Conservation (phyloP, 2,113 vertebrate genomes). For the Morone saxatilis region DNA sequence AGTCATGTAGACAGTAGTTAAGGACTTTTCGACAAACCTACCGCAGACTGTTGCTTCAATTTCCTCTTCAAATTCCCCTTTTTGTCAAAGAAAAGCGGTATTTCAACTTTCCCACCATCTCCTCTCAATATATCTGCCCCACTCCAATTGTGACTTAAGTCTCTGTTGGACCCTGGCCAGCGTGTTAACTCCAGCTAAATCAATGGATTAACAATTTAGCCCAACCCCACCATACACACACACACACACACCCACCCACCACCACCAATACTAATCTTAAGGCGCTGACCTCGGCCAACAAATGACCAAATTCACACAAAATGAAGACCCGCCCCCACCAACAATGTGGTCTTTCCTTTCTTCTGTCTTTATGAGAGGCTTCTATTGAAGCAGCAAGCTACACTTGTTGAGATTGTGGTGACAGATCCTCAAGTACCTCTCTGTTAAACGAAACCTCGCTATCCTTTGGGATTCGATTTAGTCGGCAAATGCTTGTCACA, state of each 20-base stretch:
- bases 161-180: slow-evolving; percentile 79
- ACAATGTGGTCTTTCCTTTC: slow-evolving; percentile 68
- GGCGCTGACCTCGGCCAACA: slow-evolving; percentile 79
- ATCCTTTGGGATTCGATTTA: slow-evolving; percentile 78
- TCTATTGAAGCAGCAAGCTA: slow-evolving; percentile 67
- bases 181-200: slow-evolving; percentile 82
- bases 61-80: slow-evolving; percentile 71
- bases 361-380: slow-evolving; percentile 69
- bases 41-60: slow-evolving; percentile 68
- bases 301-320: slow-evolving; percentile 83
- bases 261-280: slow-evolving; percentile 76
- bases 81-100: slow-evolving; percentile 71
- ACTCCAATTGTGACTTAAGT: slow-evolving; percentile 83
- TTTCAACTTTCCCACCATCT: slow-evolving; percentile 83
- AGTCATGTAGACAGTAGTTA: slow-evolving; percentile 30
- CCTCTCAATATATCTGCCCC: slow-evolving; percentile 71
- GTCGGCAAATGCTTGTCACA: slow-evolving; percentile 73
- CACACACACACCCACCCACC: slow-evolving; percentile 43
- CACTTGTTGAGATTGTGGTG: slow-evolving; percentile 72
- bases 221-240: slow-evolving; percentile 59
- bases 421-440: slow-evolving; percentile 77
- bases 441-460: slow-evolving; percentile 73
- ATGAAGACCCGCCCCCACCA: slow-evolving; percentile 62
- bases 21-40: slow-evolving; percentile 53
- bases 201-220: slow-evolving; percentile 83